A percentile compares a stretch with the other conserved stretches of the same genome.
Conservation (phyloP, 2,797 vertebrate species). For the Rhabdomys pumilio region DNA sequence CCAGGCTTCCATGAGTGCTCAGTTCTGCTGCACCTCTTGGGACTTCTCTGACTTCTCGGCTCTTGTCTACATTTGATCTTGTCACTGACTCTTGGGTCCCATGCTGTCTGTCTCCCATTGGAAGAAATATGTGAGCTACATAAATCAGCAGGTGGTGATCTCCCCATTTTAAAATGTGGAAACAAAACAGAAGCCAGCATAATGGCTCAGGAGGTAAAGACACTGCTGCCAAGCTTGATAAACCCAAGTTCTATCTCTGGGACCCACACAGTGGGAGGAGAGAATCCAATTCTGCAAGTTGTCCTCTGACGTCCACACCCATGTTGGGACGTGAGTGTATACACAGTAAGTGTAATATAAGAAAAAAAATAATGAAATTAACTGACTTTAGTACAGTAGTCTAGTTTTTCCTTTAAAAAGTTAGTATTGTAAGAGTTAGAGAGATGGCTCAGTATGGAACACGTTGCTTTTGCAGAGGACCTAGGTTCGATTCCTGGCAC, state of each 20-base stretch:
- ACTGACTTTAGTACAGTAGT: not conserved
- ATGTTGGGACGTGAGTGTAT: not conserved
- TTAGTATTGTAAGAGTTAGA: not conserved
- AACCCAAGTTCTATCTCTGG: not conserved
- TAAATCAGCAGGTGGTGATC: not conserved
- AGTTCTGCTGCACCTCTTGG: not conserved
- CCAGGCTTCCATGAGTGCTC: not conserved
- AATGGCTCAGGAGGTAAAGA: not conserved
- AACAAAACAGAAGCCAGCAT: not conserved
- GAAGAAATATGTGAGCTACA: not conserved
- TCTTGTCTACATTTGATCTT: not conserved
- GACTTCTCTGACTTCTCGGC: not conserved
- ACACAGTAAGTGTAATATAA: not conserved
- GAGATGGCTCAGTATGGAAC: not conserved
- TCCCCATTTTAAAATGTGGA: not conserved
- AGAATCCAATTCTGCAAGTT: not conserved
- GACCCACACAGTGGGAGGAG: not conserved
- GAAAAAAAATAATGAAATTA: not conserved
- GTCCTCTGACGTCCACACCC: not conserved
- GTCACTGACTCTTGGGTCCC: not conserved
- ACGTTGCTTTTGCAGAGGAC: not conserved
- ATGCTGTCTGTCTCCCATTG: not conserved
- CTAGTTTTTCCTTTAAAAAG: conserved; percentile 13
- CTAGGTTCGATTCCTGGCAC: not conserved
- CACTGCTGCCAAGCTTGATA: not conserved